Evolutionary conservation across 2,888 invertebrate genomes (phyloP), one percentile per base, ranked within the genome.

Genomic region (Polylopha cassiicola): DNA sequence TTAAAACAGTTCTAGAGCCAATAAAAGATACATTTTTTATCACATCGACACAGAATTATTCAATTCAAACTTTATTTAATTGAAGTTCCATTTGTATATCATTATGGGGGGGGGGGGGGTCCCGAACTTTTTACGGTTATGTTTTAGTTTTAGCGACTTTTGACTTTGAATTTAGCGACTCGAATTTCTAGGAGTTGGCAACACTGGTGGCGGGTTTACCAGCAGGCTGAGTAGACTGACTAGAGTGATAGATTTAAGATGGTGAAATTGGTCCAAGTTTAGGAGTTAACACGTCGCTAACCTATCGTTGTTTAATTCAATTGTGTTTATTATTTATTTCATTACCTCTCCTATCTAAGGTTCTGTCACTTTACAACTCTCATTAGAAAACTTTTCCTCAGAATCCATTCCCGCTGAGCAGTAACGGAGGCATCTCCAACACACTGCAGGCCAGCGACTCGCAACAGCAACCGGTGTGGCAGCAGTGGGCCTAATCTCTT

Each of bases 361-460:
- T 23, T 21, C 7, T 16, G 18, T 9, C 16, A 13, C 5, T 16
- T 7, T 5, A 10, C 15, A 5, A 8, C 7, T 27, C 3, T 9
- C 5, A 3, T n/a, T 5, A 4, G 4, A 1, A n/a, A 26, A 31
- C 16, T 20, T 16, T 7, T 23, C 54, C 47, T 0, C 65, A 78
- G 77, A 51, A 60, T 0, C 65, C 71, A 0, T 76, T 61, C 55
- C 65, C 73, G 0, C 43, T 55, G 11, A 53, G 57, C 7, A 57
- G 49, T 13, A 55, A 61, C 24, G 79, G 70, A 13, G 82, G 76
- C 0, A 51, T 76, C 4, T 70, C 78, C 33, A 85, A 86, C 63
- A 65, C 66, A 24, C 64, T 84, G 11, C 65, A 72, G 2, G 68
- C 63, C 5, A 72, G 71, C 48, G 84, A 81, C 53, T 48, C 69